Evolutionary conservation across 2,113 vertebrate species (phyloP).

Genomic region (Oreotrochilus melanogaster): DNA sequence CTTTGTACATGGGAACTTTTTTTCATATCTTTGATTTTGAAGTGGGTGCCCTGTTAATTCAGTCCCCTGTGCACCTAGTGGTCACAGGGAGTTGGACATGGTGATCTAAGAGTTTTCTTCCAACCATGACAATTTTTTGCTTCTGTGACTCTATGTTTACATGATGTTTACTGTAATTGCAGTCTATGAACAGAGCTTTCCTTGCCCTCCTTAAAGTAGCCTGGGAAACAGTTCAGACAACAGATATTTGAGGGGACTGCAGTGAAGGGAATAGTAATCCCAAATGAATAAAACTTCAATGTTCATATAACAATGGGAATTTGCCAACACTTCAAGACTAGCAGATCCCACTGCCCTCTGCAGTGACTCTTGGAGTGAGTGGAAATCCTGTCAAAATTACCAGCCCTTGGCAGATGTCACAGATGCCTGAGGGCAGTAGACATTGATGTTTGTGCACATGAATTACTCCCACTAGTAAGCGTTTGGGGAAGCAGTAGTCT

Average conservation of each 20-base stretch:
- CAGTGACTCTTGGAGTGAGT: not conserved
- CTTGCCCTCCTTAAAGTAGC: not conserved
- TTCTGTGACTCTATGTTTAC: not conserved
- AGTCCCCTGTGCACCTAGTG: not conserved
- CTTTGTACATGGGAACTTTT: not conserved
- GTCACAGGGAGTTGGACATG: too few relatives aligned
- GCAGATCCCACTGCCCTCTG: not conserved
- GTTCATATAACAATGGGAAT: not conserved
- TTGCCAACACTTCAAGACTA: not conserved
- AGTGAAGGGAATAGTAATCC: not conserved
- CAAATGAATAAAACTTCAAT: not conserved
- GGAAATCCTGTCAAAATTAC: not conserved
- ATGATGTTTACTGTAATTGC: not conserved
- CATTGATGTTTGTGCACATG: not conserved
- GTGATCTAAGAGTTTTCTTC: too few relatives aligned
- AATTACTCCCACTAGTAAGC: not conserved
- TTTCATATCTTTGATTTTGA: not conserved
- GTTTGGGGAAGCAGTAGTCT: not conserved
- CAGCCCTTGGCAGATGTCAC: not conserved
- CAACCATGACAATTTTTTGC: too few relatives aligned
- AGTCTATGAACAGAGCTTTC: not conserved
- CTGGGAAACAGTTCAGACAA: not conserved
- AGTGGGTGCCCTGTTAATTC: not conserved
- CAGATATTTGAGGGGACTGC: accelerated
- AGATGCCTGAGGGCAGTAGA: not conserved